These are phyloP conservation scores for Anastrepha obliqua DNA, from an alignment of 1,140 invertebrate genomes.

Conservation along the genomic window DNA sequence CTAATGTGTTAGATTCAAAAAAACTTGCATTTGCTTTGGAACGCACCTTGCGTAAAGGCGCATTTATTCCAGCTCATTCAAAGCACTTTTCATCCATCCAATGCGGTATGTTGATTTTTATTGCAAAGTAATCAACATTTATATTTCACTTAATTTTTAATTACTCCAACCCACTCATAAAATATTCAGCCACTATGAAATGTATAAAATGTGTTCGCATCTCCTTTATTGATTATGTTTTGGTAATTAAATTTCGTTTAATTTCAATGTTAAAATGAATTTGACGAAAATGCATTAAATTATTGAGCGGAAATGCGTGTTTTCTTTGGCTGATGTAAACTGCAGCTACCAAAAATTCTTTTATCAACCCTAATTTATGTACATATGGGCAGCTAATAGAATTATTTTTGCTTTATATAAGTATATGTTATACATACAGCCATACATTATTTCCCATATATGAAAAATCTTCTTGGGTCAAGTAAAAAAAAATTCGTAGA, in stretches of 20 bases:
- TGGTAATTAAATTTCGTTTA: slow-evolving; percentile 36
- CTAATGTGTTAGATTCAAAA: no score
- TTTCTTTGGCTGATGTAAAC: slow-evolving; percentile 4
- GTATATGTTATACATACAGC: no score
- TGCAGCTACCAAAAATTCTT: no score
- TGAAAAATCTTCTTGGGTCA: no score
- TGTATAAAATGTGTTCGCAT: neutral
- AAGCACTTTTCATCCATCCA: neutral
- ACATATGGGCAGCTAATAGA: no score
- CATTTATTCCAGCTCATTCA: neutral
- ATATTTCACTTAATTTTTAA: neutral
- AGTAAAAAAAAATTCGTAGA: no score
- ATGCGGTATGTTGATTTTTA: neutral
- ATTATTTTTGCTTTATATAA: no score
- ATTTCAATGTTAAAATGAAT: slow-evolving; percentile 10
- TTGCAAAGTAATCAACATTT: slow-evolving; percentile 2
- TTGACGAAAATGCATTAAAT: neutral
- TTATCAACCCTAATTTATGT: no score
- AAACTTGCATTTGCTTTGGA: no score
- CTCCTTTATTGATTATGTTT: slow-evolving; percentile 5
- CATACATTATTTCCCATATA: no score
- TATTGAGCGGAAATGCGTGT: slow-evolving; percentile 17
- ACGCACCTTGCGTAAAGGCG: neutral
- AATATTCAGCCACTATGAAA: slow-evolving; percentile 22
- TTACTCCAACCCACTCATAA: neutral